Percentiles rank a stretch among this genome's conserved stretches.
Evolutionary conservation across 2,888 invertebrate genomes (phyloP).

Genomic region (Diloba caeruleocephala): DNA sequence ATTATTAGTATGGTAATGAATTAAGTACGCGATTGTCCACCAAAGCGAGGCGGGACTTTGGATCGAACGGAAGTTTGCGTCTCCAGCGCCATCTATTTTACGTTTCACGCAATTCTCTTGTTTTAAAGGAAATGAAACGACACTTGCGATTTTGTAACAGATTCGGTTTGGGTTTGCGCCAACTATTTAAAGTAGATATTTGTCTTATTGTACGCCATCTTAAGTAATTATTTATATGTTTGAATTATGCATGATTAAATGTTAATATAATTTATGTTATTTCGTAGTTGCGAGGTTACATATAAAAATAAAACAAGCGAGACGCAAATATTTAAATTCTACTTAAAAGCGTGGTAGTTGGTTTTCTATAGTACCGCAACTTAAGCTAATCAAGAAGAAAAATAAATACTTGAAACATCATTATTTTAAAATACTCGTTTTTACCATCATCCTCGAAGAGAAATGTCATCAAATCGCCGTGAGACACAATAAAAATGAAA

Average conservation of each 20-base stretch:
- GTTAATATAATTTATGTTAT: slow-evolving; percentile 16
- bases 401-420: too few species aligned
- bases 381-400: too few species aligned
- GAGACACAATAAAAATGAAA: slow-evolving; percentile 50
- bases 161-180: slow-evolving; percentile 80
- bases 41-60: slow-evolving; percentile 55
- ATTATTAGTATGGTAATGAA: slow-evolving; percentile 4
- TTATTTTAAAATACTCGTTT: too few species aligned
- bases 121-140: slow-evolving; percentile 84
- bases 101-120: slow-evolving; percentile 80
- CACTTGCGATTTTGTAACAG: slow-evolving; percentile 82
- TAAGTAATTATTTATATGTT: slow-evolving; percentile 50
- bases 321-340: neutral
- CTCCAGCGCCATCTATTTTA: slow-evolving; percentile 84
- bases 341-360: neutral
- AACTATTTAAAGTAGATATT: slow-evolving; percentile 75
- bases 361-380: slow-evolving; percentile 14
- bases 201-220: slow-evolving; percentile 58
- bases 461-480: slow-evolving; percentile 48
- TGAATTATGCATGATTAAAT: slow-evolving; percentile 43
- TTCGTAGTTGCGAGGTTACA: neutral
- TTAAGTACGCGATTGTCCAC: slow-evolving; percentile 46
- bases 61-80: slow-evolving; percentile 79
- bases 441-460: slow-evolving; percentile 42
- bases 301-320: neutral